Evolutionary conservation across 2,113 vertebrate genomes (phyloP).

Genomic region (Phalacrocorax aristotelis): DNA sequence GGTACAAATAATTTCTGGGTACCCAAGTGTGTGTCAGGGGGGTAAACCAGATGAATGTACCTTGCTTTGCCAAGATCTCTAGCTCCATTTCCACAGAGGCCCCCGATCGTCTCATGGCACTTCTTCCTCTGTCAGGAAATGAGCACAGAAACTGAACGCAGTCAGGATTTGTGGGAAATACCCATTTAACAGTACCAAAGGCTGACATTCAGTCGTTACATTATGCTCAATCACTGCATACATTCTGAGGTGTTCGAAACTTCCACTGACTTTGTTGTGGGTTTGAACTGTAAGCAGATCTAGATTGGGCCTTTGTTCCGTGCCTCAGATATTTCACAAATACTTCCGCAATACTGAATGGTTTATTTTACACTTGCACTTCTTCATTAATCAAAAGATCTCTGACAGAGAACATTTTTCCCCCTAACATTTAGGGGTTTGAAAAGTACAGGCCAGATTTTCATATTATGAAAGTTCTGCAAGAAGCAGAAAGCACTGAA

Average conservation of each 20-base stretch:
- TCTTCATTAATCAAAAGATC: conserved; percentile 11
- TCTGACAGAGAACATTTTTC: not conserved
- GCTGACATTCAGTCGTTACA: not conserved
- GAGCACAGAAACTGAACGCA: not conserved
- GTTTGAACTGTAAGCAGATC: not conserved
- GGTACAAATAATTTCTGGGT: conserved; percentile 46
- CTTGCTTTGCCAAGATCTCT: not conserved
- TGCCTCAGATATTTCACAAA: not conserved
- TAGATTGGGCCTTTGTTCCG: not conserved
- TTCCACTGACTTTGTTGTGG: not conserved
- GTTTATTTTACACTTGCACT: conserved; percentile 7
- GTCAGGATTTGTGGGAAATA: not conserved
- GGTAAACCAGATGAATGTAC: not conserved
- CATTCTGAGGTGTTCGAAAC: not conserved
- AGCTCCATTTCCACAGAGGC: not conserved
- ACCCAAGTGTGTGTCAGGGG: not conserved
- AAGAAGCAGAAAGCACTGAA: not conserved
- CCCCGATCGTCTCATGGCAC: not conserved
- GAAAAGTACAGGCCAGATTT: conserved; percentile 18
- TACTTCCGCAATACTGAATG: not conserved
- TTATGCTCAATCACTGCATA: not conserved
- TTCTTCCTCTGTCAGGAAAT: conserved; percentile 4
- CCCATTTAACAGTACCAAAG: not conserved
- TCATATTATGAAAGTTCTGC: not conserved
- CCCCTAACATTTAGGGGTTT: not conserved